Evolutionary conservation across 64 coral and sea anemone genomes (phyloP), one percentile per base, ranked within the genome.

Genomic region (Orbicella faveolata): DNA sequence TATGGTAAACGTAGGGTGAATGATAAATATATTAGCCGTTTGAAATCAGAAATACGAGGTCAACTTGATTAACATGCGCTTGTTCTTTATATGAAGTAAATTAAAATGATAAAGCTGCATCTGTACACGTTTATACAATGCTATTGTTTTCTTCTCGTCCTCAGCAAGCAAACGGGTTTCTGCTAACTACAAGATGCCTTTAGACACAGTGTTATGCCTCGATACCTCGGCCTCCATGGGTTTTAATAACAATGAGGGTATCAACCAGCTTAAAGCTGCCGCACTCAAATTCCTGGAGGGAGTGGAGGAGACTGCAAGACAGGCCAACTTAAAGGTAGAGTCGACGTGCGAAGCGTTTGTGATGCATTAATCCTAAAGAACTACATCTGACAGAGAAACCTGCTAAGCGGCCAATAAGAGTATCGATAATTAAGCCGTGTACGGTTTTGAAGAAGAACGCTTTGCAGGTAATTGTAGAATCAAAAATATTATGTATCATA

Each of bases 151-250:
- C 3, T 19, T 19, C 37, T 78, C 75, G 2, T n/a, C 41, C 7
- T 20, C 55, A 81, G 26, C 5, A 81, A 11, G 5, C 25, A 25
- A 41, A 41, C 39, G 39, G 39, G 30, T 41, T 41, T 41, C 39
- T 4, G 39, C 39, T 41, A 4, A 21, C 66, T 6, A 69, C 66
- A 52, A 53, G 52, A 94, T 94, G 92, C 92, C 92, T 21, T 69
- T 94, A 79, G 92, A 94, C 70, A 94, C 92, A 76, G 74, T 94
- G 12, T 41, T 94, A 21, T 94, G 92, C 59, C 76, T 94, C 70
- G 92, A 94, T 52, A 94, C 92, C 0, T 94, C 92, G 13, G 61
- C 80, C 11, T 94, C 92, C 25, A 94, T 94, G 92, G 89, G 89
- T 16, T 68, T 1, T 1, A 83, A 83, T 14, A 69, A 83, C 23